These are phyloP conservation scores for Drosophila algonquin DNA, from an alignment of 2,888 invertebrate genomes.

Conservation along the genomic window DNA sequence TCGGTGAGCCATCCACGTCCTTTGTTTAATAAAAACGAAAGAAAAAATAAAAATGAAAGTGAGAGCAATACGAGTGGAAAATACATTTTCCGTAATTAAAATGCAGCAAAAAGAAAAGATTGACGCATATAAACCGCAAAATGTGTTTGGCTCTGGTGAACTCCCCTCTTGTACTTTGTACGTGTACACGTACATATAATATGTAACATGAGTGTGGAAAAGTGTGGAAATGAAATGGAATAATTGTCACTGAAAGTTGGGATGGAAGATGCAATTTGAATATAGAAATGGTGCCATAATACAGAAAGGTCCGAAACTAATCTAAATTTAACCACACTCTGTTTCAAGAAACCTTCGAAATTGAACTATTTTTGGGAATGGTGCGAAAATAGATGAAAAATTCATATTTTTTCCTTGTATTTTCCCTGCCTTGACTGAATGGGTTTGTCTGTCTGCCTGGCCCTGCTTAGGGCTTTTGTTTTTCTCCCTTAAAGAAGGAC, in stretches of 20 bases:
- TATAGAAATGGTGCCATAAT: too few relatives aligned
- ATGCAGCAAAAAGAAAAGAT: background rate
- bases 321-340: too few relatives aligned
- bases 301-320: too few relatives aligned
- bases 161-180: background rate
- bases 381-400: background rate
- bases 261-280: background rate
- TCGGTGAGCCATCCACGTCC: background rate
- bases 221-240: background rate
- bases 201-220: background rate
- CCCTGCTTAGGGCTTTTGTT: background rate
- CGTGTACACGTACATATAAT: background rate
- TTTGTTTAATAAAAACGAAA: background rate
- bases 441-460: too few relatives aligned
- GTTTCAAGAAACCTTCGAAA: too few relatives aligned
- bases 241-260: slow-evolving; percentile 4
- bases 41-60: background rate
- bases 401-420: background rate
- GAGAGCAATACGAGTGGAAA: background rate
- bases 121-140: background rate
- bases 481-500: background rate
- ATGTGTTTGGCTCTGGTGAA: background rate
- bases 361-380: too few relatives aligned
- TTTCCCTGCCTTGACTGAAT: background rate
- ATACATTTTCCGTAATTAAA: background rate